Conservation (phyloP, 2,113 vertebrate species). For the Gopherus evgoodei region DNA sequence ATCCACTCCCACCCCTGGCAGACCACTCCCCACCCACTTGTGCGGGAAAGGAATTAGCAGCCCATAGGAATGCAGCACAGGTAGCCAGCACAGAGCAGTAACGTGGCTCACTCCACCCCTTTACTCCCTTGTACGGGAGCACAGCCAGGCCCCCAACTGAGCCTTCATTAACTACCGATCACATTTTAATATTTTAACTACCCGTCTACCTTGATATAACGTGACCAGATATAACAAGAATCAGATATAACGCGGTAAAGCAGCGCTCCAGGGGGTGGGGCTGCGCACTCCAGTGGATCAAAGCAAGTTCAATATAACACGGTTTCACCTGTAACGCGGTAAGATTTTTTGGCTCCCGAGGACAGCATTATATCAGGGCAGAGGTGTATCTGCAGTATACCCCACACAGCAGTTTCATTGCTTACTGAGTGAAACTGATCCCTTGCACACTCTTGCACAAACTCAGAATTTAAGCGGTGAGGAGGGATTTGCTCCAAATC, state of each 20-base stretch:
- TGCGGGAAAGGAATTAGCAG: neutral
- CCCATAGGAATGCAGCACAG: neutral
- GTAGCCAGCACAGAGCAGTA: neutral
- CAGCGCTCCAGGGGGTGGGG: too few species aligned
- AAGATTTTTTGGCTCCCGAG: too few species aligned
- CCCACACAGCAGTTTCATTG: neutral
- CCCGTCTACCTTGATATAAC: too few species aligned
- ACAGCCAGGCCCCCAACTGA: neutral
- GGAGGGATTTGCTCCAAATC: neutral
- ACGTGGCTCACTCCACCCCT: rapidly evolving
- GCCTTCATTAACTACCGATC: neutral
- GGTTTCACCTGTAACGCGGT: too few species aligned
- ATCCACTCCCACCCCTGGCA: neutral
- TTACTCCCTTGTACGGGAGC: neutral
- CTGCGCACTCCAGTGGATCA: too few species aligned
- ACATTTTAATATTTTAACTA: neutral
- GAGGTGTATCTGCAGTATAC: neutral
- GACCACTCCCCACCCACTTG: neutral
- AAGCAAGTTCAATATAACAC: too few species aligned
- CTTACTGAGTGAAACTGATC: neutral
- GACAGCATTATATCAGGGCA: too few species aligned
- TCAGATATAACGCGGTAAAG: too few species aligned
- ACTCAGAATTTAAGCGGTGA: neutral
- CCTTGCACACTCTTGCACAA: neutral
- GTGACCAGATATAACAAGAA: too few species aligned